These are phyloP conservation scores for Pseudomugil gertrudae DNA, from an alignment of 2,797 vertebrate genomes.

Conservation along the genomic window DNA sequence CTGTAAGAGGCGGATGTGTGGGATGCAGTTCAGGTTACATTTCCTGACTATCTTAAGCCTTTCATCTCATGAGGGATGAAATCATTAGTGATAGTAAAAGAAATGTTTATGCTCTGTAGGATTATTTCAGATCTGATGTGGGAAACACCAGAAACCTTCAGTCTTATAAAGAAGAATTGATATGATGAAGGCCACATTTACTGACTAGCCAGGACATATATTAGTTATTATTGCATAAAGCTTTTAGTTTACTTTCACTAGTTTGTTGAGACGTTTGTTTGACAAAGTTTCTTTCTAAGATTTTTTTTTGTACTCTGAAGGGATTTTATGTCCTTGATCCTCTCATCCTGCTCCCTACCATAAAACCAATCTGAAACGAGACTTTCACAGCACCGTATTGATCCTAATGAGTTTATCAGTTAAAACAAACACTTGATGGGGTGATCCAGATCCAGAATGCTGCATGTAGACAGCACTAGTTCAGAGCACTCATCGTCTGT, in stretches of 20 bases:
- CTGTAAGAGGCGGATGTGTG: constrained; percentile 40
- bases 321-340: background rate
- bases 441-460: background rate
- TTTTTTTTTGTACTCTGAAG: too few species aligned
- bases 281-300: too few species aligned
- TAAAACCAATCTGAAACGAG: background rate
- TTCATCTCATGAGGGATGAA: constrained; percentile 32
- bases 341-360: constrained; percentile 5
- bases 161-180: too few species aligned
- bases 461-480: background rate
- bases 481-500: too few species aligned
- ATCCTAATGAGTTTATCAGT: constrained; percentile 5
- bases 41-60: constrained; percentile 50
- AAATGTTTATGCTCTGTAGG: constrained; percentile 6
- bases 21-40: constrained; percentile 20
- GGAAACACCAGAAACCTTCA: background rate
- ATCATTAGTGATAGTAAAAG: background rate
- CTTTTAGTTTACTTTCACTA: too few species aligned
- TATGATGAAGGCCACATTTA: too few species aligned
- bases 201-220: too few species aligned
- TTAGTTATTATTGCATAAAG: too few species aligned
- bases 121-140: constrained; percentile 4
- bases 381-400: background rate
- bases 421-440: constrained; percentile 1
- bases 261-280: too few species aligned